phyloP scores from a whole-genome alignment of 2,113 vertebrate species.

The Ranitomeya variabilis region DNA sequence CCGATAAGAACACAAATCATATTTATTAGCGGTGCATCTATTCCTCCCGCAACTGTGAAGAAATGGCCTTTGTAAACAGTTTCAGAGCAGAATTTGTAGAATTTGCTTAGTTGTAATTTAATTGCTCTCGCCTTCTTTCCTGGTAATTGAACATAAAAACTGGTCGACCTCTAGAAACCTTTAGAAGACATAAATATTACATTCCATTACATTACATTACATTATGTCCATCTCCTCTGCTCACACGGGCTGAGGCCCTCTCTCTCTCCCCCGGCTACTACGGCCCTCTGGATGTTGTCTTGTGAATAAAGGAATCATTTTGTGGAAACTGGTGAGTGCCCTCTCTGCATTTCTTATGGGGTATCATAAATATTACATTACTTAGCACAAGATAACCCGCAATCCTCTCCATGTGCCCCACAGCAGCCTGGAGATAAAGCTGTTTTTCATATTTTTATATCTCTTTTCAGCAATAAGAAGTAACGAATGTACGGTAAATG shows the following conservation, averaged over 20 bases:
- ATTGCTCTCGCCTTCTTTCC: background rate
- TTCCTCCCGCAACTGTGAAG: background rate
- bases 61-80: constrained; percentile 30
- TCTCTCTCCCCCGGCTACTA: too few species aligned
- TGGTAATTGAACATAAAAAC: constrained; percentile 40
- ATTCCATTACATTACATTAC: too few species aligned
- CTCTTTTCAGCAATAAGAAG: background rate
- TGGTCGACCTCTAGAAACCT: background rate
- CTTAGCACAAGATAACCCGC: background rate
- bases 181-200: background rate
- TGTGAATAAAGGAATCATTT: too few species aligned
- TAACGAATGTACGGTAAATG: too few species aligned
- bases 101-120: constrained; percentile 22
- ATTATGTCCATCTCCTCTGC: too few species aligned
- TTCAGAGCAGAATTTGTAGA: constrained; percentile 17
- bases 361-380: constrained; percentile 11
- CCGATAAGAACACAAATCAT: constrained; percentile 26
- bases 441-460: background rate
- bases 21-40: background rate
- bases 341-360: too few species aligned
- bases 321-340: too few species aligned
- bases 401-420: background rate
- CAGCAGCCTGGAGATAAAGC: background rate
- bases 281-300: too few species aligned
- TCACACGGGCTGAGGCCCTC: too few species aligned